Evolutionary conservation across 2,113 vertebrate genomes (phyloP).

Genomic region (Marcusenius ussheri): DNA sequence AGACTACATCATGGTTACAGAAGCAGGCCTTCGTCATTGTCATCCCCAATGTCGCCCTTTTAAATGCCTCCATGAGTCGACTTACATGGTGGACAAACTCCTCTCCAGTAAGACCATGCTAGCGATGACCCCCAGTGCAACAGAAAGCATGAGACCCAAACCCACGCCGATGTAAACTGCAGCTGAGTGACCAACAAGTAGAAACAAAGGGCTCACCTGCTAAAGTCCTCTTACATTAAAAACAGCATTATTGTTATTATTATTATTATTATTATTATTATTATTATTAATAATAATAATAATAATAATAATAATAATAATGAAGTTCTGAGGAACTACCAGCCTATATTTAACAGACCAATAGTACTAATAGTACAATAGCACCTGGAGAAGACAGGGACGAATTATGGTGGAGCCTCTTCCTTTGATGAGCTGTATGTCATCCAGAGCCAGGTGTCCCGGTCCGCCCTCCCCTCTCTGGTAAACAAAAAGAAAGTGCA

Average conservation of each 20-base stretch:
- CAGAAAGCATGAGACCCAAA: no score
- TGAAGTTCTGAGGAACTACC: neutral
- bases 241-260: neutral
- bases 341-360: neutral
- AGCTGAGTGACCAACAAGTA: neutral
- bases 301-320: no score
- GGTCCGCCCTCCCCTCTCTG: constrained; percentile 37
- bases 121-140: no score
- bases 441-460: constrained; percentile 57
- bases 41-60: neutral
- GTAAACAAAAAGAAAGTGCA: constrained; percentile 58
- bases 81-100: no score
- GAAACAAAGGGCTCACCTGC: neutral
- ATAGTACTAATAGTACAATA: neutral
- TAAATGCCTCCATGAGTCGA: neutral
- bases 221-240: neutral
- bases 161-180: neutral
- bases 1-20: neutral
- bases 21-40: neutral
- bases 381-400: constrained; percentile 20
- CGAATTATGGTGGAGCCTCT: constrained; percentile 35
- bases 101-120: no score
- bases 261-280: no score
- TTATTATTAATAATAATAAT: no score
- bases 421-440: constrained; percentile 37